Evolutionary conservation across 2,888 invertebrate genomes (phyloP).

Genomic region (Drosophila tripunctata): DNA sequence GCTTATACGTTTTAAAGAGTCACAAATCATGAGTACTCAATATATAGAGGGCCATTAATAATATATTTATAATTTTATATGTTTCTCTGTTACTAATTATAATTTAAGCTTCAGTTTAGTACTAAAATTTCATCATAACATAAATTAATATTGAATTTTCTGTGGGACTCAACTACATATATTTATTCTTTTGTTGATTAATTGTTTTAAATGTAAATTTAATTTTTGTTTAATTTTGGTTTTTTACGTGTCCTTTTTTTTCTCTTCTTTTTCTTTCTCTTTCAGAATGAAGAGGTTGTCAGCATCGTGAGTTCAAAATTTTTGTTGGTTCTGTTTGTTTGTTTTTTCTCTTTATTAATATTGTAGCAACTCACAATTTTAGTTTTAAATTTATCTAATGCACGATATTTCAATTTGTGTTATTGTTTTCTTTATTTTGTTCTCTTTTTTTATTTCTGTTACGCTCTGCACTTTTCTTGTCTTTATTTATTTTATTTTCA

Average conservation of each 20-base stretch:
- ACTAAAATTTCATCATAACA: conserved; percentile 23
- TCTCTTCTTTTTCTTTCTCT: conserved; percentile 78
- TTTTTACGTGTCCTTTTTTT: conserved; percentile 67
- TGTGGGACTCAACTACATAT: conserved; percentile 17
- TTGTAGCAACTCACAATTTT: conserved; percentile 30
- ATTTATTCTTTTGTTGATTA: conserved; percentile 14
- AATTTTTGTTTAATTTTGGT: conserved; percentile 49
- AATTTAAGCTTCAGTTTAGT: conserved; percentile 19
- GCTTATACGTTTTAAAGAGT: too few species aligned
- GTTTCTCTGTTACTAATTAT: too few species aligned
- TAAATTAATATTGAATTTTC: conserved; percentile 10
- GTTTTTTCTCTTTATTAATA: background rate
- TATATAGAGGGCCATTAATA: too few species aligned
- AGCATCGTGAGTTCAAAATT: conserved; percentile 83
- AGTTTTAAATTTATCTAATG: conserved; percentile 27
- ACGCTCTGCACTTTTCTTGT: conserved; percentile 26
- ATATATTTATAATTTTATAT: too few species aligned
- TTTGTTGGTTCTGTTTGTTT: conserved; percentile 31
- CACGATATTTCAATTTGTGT: conserved; percentile 43
- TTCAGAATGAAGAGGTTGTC: conserved; percentile 84
- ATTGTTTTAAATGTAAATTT: conserved; percentile 19
- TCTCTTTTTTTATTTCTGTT: conserved; percentile 22
- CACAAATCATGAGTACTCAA: too few species aligned
- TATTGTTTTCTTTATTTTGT: conserved; percentile 20
- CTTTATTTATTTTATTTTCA: conserved; percentile 16